Conservation (phyloP, 64 coral and sea anemone species). For the Astreopora myriophthalma region DNA sequence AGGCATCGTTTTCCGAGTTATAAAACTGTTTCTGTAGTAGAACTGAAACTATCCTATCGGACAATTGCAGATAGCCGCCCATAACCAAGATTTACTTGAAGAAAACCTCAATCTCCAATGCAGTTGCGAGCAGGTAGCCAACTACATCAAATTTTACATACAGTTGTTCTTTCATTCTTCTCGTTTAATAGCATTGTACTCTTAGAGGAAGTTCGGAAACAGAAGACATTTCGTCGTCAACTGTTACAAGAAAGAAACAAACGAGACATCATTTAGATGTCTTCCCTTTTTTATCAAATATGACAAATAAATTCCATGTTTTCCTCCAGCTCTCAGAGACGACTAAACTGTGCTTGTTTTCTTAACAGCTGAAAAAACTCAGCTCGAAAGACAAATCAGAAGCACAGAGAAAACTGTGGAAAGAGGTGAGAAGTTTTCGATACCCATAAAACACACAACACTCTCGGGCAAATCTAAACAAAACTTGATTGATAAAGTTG, state of each 20-base stretch:
- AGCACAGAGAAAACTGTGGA: constrained; percentile 76
- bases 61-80: constrained; percentile 62
- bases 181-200: not conserved
- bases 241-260: too few relatives aligned
- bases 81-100: constrained; percentile 89
- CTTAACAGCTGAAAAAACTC: constrained; percentile 52
- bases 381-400: constrained; percentile 76
- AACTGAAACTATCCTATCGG: not conserved
- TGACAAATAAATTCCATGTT: not conserved
- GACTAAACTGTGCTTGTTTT: not conserved
- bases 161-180: not conserved
- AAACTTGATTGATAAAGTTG: too few relatives aligned
- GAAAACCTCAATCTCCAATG: constrained; percentile 82
- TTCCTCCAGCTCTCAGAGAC: not conserved
- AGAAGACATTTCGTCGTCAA: too few relatives aligned
- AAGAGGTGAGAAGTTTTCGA: constrained; percentile 64
- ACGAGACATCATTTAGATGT: too few relatives aligned
- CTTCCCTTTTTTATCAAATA: not conserved
- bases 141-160: not conserved
- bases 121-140: constrained; percentile 74
- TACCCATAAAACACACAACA: not conserved
- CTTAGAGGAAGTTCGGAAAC: too few relatives aligned
- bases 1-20: too few relatives aligned
- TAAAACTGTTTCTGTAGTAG: too few relatives aligned
- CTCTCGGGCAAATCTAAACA: not conserved